These are phyloP conservation scores for Pica pica DNA, from an alignment of 2,113 vertebrate species.

Conservation along the genomic window DNA sequence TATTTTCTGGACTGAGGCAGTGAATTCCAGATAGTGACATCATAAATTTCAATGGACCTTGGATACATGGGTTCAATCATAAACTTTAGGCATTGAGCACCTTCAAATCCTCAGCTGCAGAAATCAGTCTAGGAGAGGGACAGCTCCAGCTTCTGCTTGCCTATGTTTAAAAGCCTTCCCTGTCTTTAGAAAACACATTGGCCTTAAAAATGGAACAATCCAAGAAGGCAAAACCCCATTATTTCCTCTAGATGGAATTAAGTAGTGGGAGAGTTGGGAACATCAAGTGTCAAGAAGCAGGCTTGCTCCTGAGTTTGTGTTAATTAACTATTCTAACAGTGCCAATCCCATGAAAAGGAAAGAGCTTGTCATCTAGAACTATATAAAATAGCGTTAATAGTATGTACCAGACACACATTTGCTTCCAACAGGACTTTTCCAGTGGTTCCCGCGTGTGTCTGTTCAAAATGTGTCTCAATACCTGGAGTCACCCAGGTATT, in stretches of 20 bases:
- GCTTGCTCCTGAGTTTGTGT: neutral
- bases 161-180: neutral
- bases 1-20: neutral
- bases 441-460: accelerated
- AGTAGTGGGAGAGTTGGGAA: neutral
- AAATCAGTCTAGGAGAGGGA: neutral
- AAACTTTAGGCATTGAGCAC: neutral
- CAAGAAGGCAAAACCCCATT: neutral
- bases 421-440: neutral
- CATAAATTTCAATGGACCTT: neutral
- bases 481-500: neutral
- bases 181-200: neutral
- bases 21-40: neutral
- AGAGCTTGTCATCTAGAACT: neutral
- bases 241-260: neutral
- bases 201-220: neutral
- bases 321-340: neutral
- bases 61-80: neutral
- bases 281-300: neutral
- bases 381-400: neutral
- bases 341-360: neutral
- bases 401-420: neutral
- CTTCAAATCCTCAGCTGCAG: neutral
- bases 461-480: neutral
- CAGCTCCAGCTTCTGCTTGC: neutral